Conservation (phyloP, 2,797 vertebrate genomes). For the Oceanodroma leucorhoa region DNA sequence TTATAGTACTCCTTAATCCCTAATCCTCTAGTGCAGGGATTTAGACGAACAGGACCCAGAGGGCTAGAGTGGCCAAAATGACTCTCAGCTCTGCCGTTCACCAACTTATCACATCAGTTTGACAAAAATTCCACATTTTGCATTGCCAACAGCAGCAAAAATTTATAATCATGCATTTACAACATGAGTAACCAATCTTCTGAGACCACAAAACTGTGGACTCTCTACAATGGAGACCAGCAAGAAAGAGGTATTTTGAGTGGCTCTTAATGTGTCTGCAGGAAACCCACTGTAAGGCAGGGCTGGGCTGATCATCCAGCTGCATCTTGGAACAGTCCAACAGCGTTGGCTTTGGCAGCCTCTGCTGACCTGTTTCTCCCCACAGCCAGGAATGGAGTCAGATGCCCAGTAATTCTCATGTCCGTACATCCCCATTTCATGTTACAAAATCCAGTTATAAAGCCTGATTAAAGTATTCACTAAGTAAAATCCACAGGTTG, state of each 20-base stretch:
- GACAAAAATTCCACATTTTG: not conserved
- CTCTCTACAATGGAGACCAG: not conserved
- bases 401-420: not conserved
- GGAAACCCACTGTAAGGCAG: not conserved
- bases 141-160: not conserved
- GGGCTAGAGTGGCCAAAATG: not conserved
- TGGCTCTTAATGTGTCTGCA: not conserved
- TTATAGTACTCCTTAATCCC: not conserved
- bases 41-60: not conserved
- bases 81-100: not conserved
- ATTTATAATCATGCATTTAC: not conserved
- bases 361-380: not conserved
- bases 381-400: not conserved
- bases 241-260: not conserved
- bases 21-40: not conserved
- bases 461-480: not conserved
- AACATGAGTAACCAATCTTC: not conserved
- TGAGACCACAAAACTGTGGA: not conserved
- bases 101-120: not conserved
- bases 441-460: not conserved
- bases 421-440: not conserved
- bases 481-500: not conserved
- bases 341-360: not conserved
- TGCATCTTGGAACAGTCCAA: not conserved
- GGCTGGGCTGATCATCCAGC: not conserved